These are phyloP conservation scores for Drosophila neonasuta DNA, from an alignment of 2,888 invertebrate species.

Conservation along the genomic window DNA sequence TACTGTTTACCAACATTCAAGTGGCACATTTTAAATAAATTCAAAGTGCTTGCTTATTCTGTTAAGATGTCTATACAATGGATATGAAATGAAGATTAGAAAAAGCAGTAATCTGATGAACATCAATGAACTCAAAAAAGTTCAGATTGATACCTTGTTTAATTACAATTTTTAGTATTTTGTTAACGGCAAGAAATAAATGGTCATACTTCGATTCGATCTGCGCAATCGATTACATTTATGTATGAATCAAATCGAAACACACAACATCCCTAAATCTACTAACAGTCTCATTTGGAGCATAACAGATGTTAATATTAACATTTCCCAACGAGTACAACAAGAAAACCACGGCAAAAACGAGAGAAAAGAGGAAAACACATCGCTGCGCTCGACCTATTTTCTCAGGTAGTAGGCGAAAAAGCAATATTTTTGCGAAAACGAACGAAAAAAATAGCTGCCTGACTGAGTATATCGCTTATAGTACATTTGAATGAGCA, in stretches of 20 bases:
- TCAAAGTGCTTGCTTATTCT: too few relatives aligned
- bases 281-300: constrained; percentile 14
- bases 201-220: neutral
- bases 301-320: constrained; percentile 25
- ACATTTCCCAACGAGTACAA: constrained; percentile 9
- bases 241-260: neutral
- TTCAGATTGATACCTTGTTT: too few relatives aligned
- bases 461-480: constrained; percentile 15
- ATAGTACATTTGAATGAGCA: constrained; percentile 33
- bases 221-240: neutral
- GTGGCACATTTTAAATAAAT: too few relatives aligned
- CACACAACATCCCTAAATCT: neutral
- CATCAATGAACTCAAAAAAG: too few relatives aligned
- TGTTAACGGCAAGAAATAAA: neutral
- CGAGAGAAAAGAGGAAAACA: constrained; percentile 32
- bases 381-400: constrained; percentile 67
- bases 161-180: neutral
- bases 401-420: constrained; percentile 63
- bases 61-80: too few relatives aligned
- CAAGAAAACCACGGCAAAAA: constrained; percentile 18
- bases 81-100: too few relatives aligned
- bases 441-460: neutral
- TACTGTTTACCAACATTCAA: too few relatives aligned
- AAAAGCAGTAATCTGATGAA: too few relatives aligned
- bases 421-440: constrained; percentile 64